Evolutionary conservation across 2,113 vertebrate genomes (phyloP).

Genomic region (Pollimyrus isidori): DNA sequence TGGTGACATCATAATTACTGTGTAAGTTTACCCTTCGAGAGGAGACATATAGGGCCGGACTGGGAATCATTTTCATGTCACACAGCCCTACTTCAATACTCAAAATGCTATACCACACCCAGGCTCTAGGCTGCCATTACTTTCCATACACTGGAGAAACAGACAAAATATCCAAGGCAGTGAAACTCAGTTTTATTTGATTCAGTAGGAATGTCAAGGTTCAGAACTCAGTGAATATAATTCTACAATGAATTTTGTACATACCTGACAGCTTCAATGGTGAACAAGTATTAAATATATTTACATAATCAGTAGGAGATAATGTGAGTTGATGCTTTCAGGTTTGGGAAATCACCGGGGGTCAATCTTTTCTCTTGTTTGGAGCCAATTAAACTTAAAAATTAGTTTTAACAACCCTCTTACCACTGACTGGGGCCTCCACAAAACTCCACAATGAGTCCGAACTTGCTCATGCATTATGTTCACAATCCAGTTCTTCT

Average conservation of each 20-base stretch:
- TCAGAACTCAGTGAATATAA: background rate
- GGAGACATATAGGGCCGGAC: background rate
- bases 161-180: background rate
- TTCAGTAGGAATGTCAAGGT: background rate
- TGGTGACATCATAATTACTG: slow-evolving; percentile 14
- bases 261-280: background rate
- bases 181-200: too few species aligned
- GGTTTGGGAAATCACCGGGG: background rate
- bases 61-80: background rate
- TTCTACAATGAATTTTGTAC: background rate
- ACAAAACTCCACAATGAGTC: background rate
- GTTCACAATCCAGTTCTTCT: background rate
- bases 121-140: background rate
- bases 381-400: background rate
- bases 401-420: background rate
- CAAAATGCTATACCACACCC: background rate
- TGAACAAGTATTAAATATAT: background rate
- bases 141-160: background rate
- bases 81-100: background rate
- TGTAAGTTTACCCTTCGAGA: background rate
- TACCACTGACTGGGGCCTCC: background rate
- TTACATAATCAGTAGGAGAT: background rate
- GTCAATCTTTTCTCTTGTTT: background rate
- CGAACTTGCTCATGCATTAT: background rate
- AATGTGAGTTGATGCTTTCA: background rate